These are phyloP conservation scores for Notothenia rossii DNA, from an alignment of 2,113 vertebrate genomes.

Conservation along the genomic window DNA sequence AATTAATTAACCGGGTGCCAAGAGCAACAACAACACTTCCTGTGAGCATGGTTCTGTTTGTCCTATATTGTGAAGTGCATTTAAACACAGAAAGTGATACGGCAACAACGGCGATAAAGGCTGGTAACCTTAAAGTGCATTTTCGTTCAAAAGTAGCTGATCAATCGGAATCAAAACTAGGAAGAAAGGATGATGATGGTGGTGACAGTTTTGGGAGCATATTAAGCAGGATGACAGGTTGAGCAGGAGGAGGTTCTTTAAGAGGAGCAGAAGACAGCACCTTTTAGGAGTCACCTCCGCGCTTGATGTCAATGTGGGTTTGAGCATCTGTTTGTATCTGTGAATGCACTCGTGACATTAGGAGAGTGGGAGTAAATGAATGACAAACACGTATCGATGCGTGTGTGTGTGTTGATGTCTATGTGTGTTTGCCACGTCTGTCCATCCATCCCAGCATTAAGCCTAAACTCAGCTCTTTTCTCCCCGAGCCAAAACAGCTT, in stretches of 20 bases:
- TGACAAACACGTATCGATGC: not conserved
- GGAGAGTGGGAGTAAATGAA: conserved; percentile 13
- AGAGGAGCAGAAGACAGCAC: conserved; percentile 57
- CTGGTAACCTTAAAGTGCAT: conserved; percentile 15
- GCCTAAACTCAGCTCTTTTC: conserved; percentile 71
- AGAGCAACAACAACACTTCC: conserved; percentile 53
- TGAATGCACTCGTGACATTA: conserved; percentile 47
- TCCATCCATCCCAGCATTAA: conserved; percentile 42
- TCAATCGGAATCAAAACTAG: conserved; percentile 47
- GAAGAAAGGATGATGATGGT: conserved; percentile 46
- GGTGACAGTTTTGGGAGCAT: conserved; percentile 80
- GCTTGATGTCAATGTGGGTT: conserved; percentile 41
- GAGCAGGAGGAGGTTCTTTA: conserved; percentile 62
- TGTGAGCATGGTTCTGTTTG: conserved; percentile 19
- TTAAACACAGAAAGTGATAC: conserved; percentile 26
- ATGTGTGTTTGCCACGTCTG: conserved; percentile 5
- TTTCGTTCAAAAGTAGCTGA: not conserved
- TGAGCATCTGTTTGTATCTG: conserved; percentile 62
- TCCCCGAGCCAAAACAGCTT: conserved; percentile 77
- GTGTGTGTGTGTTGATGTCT: not conserved
- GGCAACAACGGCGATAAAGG: conserved; percentile 3
- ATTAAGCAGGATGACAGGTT: conserved; percentile 75
- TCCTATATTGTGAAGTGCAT: conserved; percentile 28
- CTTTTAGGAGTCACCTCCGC: conserved; percentile 43
- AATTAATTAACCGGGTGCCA: conserved; percentile 62